Evolutionary conservation across 2,888 invertebrate species (phyloP).

Genomic region (Sesamia inferens): DNA sequence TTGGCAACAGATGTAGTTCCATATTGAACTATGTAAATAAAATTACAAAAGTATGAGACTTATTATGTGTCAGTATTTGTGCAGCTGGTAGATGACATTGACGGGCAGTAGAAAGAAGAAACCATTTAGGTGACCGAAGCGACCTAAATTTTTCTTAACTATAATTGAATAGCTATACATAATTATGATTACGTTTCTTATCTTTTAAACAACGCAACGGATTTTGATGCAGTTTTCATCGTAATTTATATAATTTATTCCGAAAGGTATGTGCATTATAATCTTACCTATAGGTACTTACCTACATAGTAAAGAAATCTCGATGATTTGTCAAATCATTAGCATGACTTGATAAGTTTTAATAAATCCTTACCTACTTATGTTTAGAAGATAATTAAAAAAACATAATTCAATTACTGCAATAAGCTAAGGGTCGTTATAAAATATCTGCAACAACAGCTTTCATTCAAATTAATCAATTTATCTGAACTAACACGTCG

Average conservation of each 20-base stretch:
- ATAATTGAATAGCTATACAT: too few relatives aligned
- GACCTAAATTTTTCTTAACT: neutral
- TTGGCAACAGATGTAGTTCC: slow-evolving; percentile 61
- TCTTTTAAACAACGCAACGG: neutral
- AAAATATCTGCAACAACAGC: neutral
- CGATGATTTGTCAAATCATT: neutral
- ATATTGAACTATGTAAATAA: slow-evolving; percentile 61
- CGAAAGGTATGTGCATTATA: neutral
- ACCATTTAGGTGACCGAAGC: slow-evolving; percentile 6
- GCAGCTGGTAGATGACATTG: slow-evolving; percentile 62
- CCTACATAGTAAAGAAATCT: neutral
- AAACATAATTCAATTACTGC: neutral
- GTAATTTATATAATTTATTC: neutral
- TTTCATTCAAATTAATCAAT: slow-evolving; percentile 20
- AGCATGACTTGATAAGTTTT: neutral
- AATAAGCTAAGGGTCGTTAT: neutral
- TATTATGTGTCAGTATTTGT: slow-evolving; percentile 60
- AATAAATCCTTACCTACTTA: too few relatives aligned
- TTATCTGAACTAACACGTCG: slow-evolving; percentile 22
- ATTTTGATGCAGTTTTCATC: neutral
- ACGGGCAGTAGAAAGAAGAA: slow-evolving; percentile 27
- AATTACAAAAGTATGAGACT: slow-evolving; percentile 57
- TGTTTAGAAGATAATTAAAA: neutral
- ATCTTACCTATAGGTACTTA: neutral
- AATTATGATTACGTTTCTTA: too few relatives aligned